These are phyloP conservation scores for Brachionus calyciflorus DNA, from an alignment of 1,140 invertebrate genomes.

Conservation along the genomic window DNA sequence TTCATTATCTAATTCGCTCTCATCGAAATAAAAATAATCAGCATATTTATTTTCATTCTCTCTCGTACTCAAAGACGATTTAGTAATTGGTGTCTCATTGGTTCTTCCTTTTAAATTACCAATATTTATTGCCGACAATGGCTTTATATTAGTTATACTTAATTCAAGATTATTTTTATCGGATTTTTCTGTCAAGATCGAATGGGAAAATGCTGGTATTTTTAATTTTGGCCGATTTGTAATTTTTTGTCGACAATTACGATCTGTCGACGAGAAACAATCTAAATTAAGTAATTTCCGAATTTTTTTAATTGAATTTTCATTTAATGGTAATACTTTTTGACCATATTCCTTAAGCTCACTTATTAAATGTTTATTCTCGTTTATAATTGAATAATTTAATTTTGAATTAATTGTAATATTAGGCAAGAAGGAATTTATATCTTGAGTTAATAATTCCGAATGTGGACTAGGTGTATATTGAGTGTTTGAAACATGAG, in stretches of 20 bases:
- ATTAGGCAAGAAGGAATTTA: neutral
- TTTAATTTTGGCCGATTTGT: conserved; percentile 26
- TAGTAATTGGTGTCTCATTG: neutral
- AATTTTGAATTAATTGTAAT: neutral
- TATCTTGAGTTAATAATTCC: neutral
- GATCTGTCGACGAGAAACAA: neutral
- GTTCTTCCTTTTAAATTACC: neutral
- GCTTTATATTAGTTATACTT: neutral
- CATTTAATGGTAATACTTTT: neutral
- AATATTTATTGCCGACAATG: neutral
- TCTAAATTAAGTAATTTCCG: conserved; percentile 30
- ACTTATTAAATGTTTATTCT: neutral
- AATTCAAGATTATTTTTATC: neutral
- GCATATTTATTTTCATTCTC: conserved; percentile 14
- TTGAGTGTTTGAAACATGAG: neutral
- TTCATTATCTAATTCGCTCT: neutral
- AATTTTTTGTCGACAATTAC: neutral
- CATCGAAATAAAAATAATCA: conserved; percentile 20
- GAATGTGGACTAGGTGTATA: too few species aligned
- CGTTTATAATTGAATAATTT: conserved; percentile 1
- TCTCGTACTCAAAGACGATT: neutral
- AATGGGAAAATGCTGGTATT: neutral
- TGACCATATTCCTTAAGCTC: neutral
- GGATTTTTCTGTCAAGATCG: neutral
- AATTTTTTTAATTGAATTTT: conserved; percentile 34